Evolutionary conservation across 2,797 vertebrate species (phyloP).

Genomic region (Sylvia borin): DNA sequence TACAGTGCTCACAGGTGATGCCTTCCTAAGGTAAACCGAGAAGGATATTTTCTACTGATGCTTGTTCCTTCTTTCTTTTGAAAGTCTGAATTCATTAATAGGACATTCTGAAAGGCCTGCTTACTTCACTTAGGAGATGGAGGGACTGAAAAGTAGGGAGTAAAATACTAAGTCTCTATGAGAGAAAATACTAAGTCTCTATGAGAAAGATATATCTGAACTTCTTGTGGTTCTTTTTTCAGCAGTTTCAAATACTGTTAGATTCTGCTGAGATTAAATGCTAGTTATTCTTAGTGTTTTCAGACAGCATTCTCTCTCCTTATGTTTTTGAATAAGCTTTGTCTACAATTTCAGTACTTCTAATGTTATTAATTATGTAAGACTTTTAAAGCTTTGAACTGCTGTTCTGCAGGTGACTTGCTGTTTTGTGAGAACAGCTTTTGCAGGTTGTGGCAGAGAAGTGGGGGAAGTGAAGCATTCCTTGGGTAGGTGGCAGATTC

Average conservation of each 20-base stretch:
- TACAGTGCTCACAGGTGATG: background rate
- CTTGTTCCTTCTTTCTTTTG: background rate
- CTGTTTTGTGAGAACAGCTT: background rate
- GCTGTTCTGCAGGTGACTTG: background rate
- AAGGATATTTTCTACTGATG: background rate
- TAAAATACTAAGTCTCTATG: background rate
- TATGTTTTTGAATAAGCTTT: background rate
- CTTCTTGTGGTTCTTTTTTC: background rate
- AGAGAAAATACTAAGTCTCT: background rate
- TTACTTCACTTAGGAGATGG: background rate
- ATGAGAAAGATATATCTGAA: background rate
- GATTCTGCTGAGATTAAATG: background rate
- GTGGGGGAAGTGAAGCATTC: background rate
- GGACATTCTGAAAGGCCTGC: background rate
- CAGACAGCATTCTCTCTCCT: background rate
- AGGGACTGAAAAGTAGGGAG: background rate
- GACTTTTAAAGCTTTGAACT: background rate
- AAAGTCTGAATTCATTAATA: background rate
- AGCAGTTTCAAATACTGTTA: background rate
- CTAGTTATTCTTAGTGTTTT: background rate
- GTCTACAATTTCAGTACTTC: background rate
- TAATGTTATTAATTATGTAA: background rate
- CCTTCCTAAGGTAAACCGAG: background rate
- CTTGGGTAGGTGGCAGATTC: background rate
- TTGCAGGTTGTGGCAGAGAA: background rate